phyloP scores from a whole-genome alignment of 2,797 vertebrate genomes.

The Tinamus major region DNA sequence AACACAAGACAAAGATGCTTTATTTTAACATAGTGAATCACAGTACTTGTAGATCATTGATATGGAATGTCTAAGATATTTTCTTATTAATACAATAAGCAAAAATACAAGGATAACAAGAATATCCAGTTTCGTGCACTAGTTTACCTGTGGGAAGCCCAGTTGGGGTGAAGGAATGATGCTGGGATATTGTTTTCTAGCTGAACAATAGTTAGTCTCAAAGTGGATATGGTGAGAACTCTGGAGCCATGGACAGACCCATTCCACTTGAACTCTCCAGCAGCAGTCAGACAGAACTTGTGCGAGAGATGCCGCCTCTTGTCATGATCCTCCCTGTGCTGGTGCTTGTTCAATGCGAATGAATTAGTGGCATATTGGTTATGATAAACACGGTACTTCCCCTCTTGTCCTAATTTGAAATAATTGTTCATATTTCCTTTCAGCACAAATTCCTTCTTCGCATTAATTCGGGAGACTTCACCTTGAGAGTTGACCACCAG shows the following conservation, averaged over 20 bases:
- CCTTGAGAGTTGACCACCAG: slow-evolving; percentile 92
- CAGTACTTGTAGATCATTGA: neutral
- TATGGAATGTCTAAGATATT: neutral
- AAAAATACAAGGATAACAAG: neutral
- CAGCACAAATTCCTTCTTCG: slow-evolving; percentile 91
- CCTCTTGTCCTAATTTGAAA: slow-evolving; percentile 96
- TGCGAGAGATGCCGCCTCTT: slow-evolving; percentile 97
- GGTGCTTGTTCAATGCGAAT: slow-evolving; percentile 96
- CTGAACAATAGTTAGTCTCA: slow-evolving; percentile 96
- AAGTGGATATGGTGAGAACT: slow-evolving; percentile 91
- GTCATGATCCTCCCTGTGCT: slow-evolving; percentile 98
- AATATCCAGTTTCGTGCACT: neutral
- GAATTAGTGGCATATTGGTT: slow-evolving; percentile 97
- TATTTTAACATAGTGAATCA: neutral
- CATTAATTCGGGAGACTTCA: slow-evolving; percentile 90
- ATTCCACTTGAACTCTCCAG: slow-evolving; percentile 97
- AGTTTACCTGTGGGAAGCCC: slow-evolving; percentile 95
- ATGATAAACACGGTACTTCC: slow-evolving; percentile 95
- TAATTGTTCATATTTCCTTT: slow-evolving; percentile 90
- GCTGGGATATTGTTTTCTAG: slow-evolving; percentile 94
- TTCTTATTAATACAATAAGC: neutral
- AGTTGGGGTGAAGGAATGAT: slow-evolving; percentile 97
- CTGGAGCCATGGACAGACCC: slow-evolving; percentile 95
- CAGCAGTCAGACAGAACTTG: slow-evolving; percentile 96
- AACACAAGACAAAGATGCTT: neutral